phyloP scores from a whole-genome alignment of 2,888 invertebrate species.

The Lottia scabra region DNA sequence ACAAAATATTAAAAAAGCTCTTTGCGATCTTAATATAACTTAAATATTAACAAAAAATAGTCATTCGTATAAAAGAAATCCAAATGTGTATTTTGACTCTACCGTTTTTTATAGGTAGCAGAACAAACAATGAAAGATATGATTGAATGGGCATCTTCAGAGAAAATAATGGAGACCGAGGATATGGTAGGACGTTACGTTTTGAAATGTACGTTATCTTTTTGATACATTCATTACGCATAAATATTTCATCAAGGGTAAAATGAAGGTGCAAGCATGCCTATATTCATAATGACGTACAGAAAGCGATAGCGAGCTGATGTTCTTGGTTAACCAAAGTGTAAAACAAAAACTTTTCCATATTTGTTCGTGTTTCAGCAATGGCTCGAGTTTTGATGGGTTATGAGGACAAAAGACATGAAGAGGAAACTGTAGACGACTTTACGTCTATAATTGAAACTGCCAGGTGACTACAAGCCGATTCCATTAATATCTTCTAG shows the following conservation, averaged over 20 bases:
- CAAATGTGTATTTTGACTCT: too few relatives aligned
- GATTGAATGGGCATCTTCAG: neutral
- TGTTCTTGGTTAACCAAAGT: too few relatives aligned
- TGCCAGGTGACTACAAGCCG: neutral
- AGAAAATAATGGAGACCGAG: neutral
- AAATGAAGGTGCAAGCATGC: too few relatives aligned
- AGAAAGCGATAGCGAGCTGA: too few relatives aligned
- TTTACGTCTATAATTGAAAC: neutral
- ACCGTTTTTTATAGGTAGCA: neutral
- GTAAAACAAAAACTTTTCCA: too few relatives aligned
- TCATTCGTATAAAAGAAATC: too few relatives aligned
- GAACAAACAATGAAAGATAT: neutral
- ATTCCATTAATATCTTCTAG: too few relatives aligned
- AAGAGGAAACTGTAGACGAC: neutral
- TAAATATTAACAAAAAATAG: too few relatives aligned
- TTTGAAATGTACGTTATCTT: neutral
- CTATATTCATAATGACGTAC: too few relatives aligned
- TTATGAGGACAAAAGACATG: neutral
- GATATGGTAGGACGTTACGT: neutral
- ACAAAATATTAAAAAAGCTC: too few relatives aligned
- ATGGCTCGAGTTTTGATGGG: neutral
- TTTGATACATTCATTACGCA: neutral
- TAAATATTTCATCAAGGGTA: too few relatives aligned
- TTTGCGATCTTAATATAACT: too few relatives aligned
- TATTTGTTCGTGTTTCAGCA: neutral